Conservation (phyloP, 2,797 vertebrate genomes). For the Falco rusticolus region DNA sequence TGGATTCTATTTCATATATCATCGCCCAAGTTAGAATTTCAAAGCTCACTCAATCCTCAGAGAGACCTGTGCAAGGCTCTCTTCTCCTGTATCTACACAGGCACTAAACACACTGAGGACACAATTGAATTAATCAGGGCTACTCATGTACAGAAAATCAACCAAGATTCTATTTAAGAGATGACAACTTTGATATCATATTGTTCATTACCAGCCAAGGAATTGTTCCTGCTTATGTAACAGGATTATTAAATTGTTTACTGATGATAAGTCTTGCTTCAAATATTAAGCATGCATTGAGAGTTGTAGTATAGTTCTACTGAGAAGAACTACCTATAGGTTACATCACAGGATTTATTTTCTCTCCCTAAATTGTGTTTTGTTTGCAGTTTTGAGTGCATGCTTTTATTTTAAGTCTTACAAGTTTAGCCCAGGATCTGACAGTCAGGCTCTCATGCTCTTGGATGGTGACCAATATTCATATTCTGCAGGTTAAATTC, state of each 20-base stretch:
- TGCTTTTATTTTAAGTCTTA: background rate
- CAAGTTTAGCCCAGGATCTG: background rate
- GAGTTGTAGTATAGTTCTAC: background rate
- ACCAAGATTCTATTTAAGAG: conserved; percentile 9
- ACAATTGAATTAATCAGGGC: conserved; percentile 37
- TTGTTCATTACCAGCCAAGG: conserved; percentile 33
- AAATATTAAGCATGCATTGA: background rate
- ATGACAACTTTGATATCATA: conserved; percentile 49
- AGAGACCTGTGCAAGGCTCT: conserved; percentile 30
- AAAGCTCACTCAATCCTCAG: conserved; percentile 26
- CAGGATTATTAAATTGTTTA: conserved; percentile 26
- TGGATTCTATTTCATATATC: conserved; percentile 42
- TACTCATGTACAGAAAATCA: conserved; percentile 30
- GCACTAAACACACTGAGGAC: background rate
- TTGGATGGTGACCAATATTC: background rate
- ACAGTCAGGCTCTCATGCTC: background rate
- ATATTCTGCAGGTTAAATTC: background rate
- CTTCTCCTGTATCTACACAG: conserved; percentile 15
- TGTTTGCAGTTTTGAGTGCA: background rate
- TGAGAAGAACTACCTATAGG: background rate
- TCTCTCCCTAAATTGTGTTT: background rate
- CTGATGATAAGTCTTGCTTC: conserved; percentile 7
- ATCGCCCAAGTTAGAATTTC: conserved; percentile 50
- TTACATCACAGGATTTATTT: background rate
- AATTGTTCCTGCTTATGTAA: conserved; percentile 29